These are phyloP conservation scores for Polypterus bichir DNA, from an alignment of 2,113 vertebrate species.

Conservation along the genomic window DNA sequence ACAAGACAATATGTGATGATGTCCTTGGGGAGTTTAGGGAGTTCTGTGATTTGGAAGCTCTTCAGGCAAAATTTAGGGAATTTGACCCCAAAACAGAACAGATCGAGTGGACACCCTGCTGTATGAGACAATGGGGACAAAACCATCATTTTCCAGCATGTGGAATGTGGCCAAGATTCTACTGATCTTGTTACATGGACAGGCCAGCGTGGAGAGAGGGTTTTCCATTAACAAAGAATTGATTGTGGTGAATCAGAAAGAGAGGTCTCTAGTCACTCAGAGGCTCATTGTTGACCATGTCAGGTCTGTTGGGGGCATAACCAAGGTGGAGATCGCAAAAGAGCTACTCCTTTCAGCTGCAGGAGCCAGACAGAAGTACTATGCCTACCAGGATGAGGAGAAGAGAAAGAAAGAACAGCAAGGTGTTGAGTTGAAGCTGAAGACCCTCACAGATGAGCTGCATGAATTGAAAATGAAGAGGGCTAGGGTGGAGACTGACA, in stretches of 20 bases:
- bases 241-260: slow-evolving; percentile 15
- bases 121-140: slow-evolving; percentile 9
- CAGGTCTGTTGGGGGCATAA: slow-evolving; percentile 15
- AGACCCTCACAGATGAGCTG: no score
- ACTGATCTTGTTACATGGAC: slow-evolving; percentile 12
- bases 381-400: no score
- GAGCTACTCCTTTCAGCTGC: no score
- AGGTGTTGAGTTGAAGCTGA: no score
- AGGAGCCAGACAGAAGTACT: no score
- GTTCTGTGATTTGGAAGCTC: slow-evolving; percentile 15
- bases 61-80: slow-evolving; percentile 15
- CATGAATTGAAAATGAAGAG: no score
- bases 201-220: slow-evolving; percentile 18
- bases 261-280: slow-evolving; percentile 16
- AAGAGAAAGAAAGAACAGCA: no score
- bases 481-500: no score
- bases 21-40: slow-evolving; percentile 13
- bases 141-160: slow-evolving; percentile 8
- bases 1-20: slow-evolving; percentile 12
- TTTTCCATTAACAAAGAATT: slow-evolving; percentile 21
- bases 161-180: slow-evolving; percentile 17
- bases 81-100: slow-evolving; percentile 16
- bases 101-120: no score
- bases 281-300: slow-evolving; percentile 15
- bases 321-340: slow-evolving; percentile 13